Base-by-base conservation (phyloP, 2,888 invertebrate species). In the Euzetes globulus region DNA sequence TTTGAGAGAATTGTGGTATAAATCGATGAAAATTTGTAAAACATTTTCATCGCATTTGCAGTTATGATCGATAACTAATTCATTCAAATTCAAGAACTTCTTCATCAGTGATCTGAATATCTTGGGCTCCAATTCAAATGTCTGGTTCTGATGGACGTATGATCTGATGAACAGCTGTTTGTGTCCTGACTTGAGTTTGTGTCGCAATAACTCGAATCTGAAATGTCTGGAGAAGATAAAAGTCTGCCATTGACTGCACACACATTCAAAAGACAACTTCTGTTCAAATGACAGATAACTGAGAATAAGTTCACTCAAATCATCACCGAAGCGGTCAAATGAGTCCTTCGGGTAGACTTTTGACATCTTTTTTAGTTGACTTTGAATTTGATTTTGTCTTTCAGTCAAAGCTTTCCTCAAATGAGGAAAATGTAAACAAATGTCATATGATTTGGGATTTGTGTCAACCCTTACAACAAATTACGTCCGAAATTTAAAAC, bases 11-110 rank as follows among this genome's bases (percentile, higher is more conserved):
- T 63, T 63, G 6, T 63, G 22, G 13, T 13, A 63, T 11, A 29
- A 63, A 63, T 29, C 29, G 27, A 9, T 29, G 5, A 63, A 29
- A 3, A 63, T 29, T 6, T 63, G 7, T 4, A 63, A 29, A 13
- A 63, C 63, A 15, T 27, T 15, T 63, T 63, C 63, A 63, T 63
- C 63, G n/a, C 63, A 63, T 63, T 63, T 33, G 63, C 63, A 63
- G 63, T 63, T 63, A 11, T 29, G 19, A 5, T 63, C 63, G 33
- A 63, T 63, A 29, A 63, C 5, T 11, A 63, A 63, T 29, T 63
- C 9, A 27, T 7, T 27, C 15, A 63, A 29, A 29, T 13, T 17
- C 17, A 5, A 29, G 9, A 27, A 63, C 33, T 63, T 63, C 33
- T 33, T 63, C 5, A 29, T 13, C 63, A 63, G 22, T 29, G 29